Conservation (phyloP, 2,888 invertebrate genomes). For the Hedya salicella region DNA sequence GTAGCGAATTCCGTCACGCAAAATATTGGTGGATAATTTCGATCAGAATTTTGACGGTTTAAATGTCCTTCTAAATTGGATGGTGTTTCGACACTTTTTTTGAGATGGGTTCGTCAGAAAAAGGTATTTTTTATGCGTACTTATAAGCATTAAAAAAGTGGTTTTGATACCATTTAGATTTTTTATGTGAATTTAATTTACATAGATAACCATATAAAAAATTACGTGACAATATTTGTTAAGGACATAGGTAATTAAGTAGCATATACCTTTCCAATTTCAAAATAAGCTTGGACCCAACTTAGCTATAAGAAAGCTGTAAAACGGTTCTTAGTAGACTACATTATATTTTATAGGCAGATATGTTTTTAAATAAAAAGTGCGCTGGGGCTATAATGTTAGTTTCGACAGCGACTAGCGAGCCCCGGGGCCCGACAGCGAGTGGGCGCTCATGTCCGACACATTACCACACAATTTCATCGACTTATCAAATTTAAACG, state of each 20-base stretch:
- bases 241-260: too few relatives aligned
- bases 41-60: slow-evolving; percentile 45
- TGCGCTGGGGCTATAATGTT: slow-evolving; percentile 17
- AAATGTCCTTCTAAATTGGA: slow-evolving; percentile 43
- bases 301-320: too few relatives aligned
- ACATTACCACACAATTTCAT: slow-evolving; percentile 78
- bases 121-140: not conserved
- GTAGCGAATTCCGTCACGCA: slow-evolving; percentile 81
- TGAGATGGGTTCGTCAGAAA: not conserved
- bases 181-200: not conserved
- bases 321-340: too few relatives aligned
- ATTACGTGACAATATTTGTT: too few relatives aligned
- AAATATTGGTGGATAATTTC: slow-evolving; percentile 72
- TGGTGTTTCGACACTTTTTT: slow-evolving; percentile 38
- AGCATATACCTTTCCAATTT: not conserved
- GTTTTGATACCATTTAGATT: not conserved
- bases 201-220: too few relatives aligned
- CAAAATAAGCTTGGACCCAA: too few relatives aligned
- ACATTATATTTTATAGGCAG: not conserved
- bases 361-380: slow-evolving; percentile 15
- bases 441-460: slow-evolving; percentile 66
- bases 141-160: not conserved
- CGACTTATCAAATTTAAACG: slow-evolving; percentile 71
- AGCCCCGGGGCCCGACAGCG: slow-evolving; percentile 46
- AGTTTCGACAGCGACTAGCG: slow-evolving; percentile 35